A percentile compares a stretch with the other conserved stretches of the same genome.
phyloP scores from a whole-genome alignment of 2,113 vertebrate genomes.

The Ammodytes marinus region DNA sequence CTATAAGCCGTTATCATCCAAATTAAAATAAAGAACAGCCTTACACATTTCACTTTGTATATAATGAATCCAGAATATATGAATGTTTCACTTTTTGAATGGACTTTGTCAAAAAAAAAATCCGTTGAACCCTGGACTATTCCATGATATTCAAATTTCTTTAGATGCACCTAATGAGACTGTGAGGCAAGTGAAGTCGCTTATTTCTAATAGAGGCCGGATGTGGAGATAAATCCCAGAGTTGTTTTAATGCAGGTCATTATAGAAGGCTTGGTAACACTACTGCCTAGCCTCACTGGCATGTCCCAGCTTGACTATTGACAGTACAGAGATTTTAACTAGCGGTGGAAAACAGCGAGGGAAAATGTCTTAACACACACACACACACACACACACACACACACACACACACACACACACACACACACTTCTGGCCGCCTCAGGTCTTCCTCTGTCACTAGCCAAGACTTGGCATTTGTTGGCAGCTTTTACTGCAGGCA shows the following conservation, averaged over 20 bases:
- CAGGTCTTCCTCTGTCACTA: not conserved
- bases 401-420: too few species aligned
- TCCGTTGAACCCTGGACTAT: too few species aligned
- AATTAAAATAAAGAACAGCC: too few species aligned
- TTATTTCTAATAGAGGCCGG: not conserved
- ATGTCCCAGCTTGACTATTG: slow-evolving; percentile 42
- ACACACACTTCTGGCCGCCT: not conserved
- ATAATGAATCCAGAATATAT: too few species aligned
- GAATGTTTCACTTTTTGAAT: too few species aligned
- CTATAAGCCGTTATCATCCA: too few species aligned
- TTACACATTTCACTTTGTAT: too few species aligned
- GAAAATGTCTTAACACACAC: not conserved
- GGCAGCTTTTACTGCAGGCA: slow-evolving; percentile 18
- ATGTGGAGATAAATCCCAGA: not conserved
- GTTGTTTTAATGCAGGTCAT: too few species aligned
- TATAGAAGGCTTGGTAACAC: not conserved
- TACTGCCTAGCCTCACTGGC: not conserved
- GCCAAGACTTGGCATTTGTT: slow-evolving; percentile 12
- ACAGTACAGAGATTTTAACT: slow-evolving; percentile 22
- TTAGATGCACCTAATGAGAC: not conserved
- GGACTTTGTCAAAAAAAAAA: too few species aligned
- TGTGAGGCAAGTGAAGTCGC: not conserved
- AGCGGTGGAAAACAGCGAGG: slow-evolving; percentile 6
- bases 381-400: too few species aligned
- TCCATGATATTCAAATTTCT: too few species aligned